Percentiles rank a stretch among this genome's conserved stretches.
Conservation (phyloP, 23 tunicate species). For the Styela clava region DNA sequence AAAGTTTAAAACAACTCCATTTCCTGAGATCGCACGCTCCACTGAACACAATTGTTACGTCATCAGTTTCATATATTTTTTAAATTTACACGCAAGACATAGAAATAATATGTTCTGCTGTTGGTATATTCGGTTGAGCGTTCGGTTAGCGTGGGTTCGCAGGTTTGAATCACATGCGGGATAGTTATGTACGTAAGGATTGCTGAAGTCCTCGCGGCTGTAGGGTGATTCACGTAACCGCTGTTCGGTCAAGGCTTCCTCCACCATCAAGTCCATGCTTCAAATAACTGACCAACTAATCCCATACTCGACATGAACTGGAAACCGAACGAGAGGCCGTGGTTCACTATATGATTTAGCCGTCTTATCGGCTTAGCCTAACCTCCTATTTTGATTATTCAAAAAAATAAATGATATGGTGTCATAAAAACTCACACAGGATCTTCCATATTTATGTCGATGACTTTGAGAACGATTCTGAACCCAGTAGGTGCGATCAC, state of each 20-base stretch:
- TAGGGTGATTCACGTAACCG: too few relatives aligned
- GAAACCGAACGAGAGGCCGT: too few relatives aligned
- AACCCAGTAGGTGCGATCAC: constrained; percentile 39
- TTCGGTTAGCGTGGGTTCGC: background rate
- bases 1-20: constrained; percentile 53
- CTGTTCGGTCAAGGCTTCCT: too few relatives aligned
- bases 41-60: constrained; percentile 37
- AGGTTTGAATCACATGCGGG: too few relatives aligned
- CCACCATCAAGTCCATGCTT: too few relatives aligned
- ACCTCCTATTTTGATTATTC: background rate
- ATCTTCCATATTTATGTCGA: constrained; percentile 63
- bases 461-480: constrained; percentile 30
- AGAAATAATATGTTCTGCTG: background rate
- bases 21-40: constrained; percentile 52
- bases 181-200: background rate
- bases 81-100: background rate
- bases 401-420: too few relatives aligned
- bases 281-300: too few relatives aligned
- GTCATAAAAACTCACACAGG: constrained; percentile 70
- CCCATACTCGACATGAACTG: too few relatives aligned
- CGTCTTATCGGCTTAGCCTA: background rate
- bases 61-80: background rate
- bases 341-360: too few relatives aligned
- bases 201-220: too few relatives aligned
- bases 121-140: background rate